Evolutionary conservation across 1,140 invertebrate genomes (phyloP).

Genomic region (Tetramorium simillimum): DNA sequence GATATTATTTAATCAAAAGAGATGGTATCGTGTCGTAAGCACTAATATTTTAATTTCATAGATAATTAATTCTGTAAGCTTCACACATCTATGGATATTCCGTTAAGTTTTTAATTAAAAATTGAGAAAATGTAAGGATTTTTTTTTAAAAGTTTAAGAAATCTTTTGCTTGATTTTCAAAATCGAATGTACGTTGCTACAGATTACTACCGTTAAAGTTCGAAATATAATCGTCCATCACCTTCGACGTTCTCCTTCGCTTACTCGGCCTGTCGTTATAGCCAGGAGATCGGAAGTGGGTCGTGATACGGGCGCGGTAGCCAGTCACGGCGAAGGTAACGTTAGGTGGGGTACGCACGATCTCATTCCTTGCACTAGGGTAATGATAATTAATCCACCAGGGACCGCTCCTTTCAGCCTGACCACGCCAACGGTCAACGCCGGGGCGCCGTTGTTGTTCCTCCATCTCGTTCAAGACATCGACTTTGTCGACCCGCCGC

Average conservation of each 20-base stretch:
- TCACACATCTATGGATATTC: neutral
- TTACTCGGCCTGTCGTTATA: slow-evolving; percentile 75
- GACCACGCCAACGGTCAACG: slow-evolving; percentile 67
- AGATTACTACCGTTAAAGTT: neutral
- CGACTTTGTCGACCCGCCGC: slow-evolving; percentile 42
- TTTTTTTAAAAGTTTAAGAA: neutral
- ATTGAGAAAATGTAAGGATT: neutral
- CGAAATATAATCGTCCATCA: slow-evolving; percentile 18
- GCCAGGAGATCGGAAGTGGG: slow-evolving; percentile 79
- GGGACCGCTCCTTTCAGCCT: slow-evolving; percentile 75
- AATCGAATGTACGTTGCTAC: neutral
- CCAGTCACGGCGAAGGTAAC: slow-evolving; percentile 79
- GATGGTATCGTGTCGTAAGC: neutral
- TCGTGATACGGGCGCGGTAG: slow-evolving; percentile 83
- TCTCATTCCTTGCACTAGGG: slow-evolving; percentile 81
- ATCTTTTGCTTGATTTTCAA: neutral
- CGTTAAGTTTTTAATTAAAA: neutral
- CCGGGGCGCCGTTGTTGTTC: slow-evolving; percentile 58
- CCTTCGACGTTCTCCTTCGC: slow-evolving; percentile 66
- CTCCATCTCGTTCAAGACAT: slow-evolving; percentile 24
- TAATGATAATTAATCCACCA: slow-evolving; percentile 83
- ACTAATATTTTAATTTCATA: neutral
- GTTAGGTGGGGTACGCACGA: slow-evolving; percentile 76
- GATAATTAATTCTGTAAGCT: neutral
- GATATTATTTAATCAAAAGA: neutral